These are phyloP conservation scores for Trichonephila clavata DNA, from an alignment of 1,140 invertebrate genomes.

Conservation along the genomic window DNA sequence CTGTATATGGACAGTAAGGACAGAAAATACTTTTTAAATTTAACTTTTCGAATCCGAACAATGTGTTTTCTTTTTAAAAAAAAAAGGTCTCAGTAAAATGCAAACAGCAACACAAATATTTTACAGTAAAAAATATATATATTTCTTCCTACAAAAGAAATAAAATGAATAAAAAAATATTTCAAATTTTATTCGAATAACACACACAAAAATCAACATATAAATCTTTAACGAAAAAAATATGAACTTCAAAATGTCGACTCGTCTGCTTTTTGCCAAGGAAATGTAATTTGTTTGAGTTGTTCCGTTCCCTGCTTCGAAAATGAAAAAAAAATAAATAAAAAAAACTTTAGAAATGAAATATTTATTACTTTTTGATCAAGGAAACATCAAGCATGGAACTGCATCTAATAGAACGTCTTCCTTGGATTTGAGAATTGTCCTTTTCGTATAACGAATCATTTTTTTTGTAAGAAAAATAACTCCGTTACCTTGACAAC, in stretches of 20 bases:
- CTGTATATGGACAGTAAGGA: not conserved
- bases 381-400: conserved; percentile 63
- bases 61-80: not conserved
- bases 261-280: conserved; percentile 29
- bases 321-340: conserved; percentile 5
- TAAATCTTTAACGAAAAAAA: conserved; percentile 59
- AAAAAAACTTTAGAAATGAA: conserved; percentile 56
- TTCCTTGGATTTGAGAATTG: conserved; percentile 52
- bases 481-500: conserved; percentile 66
- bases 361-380: conserved; percentile 73
- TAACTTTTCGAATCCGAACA: not conserved
- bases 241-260: conserved; percentile 51
- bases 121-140: not conserved
- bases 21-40: not conserved
- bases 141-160: conserved; percentile 26
- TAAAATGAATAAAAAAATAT: conserved; percentile 25
- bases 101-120: not conserved
- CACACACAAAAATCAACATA: conserved; percentile 55
- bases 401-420: conserved; percentile 59
- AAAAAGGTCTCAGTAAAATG: not conserved
- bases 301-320: conserved; percentile 32
- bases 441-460: conserved; percentile 48
- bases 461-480: conserved; percentile 33
- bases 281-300: conserved; percentile 65
- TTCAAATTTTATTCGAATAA: conserved; percentile 52